phyloP scores from a whole-genome alignment of 2,113 vertebrate genomes.

The Onychorhynchus coronatus region DNA sequence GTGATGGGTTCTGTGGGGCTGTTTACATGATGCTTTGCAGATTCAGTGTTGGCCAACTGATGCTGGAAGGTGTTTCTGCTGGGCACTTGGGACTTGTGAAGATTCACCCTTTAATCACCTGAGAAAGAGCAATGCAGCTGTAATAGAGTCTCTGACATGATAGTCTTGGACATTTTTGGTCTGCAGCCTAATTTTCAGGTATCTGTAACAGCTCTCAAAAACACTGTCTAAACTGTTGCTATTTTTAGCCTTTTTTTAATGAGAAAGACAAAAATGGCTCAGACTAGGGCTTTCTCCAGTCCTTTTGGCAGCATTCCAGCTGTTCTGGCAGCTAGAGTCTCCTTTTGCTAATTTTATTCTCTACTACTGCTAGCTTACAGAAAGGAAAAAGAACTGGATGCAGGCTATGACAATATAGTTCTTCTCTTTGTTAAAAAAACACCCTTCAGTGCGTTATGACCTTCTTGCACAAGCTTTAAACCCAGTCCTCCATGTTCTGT shows the following conservation, averaged over 20 bases:
- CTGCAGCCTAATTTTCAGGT: not conserved
- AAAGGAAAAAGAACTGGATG: not conserved
- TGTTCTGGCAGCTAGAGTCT: not conserved
- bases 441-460: not conserved
- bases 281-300: not conserved
- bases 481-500: not conserved
- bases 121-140: not conserved
- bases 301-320: not conserved
- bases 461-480: not conserved
- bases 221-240: not conserved
- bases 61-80: not conserved
- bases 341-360: not conserved
- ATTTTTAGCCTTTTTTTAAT: constrained; percentile 51
- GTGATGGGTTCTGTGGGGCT: not conserved
- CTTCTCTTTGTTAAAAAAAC: not conserved
- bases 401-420: not conserved
- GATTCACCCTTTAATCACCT: not conserved
- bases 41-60: not conserved
- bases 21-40: not conserved
- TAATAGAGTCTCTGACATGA: not conserved
- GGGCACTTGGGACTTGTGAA: not conserved
- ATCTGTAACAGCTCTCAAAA: not conserved
- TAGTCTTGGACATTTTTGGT: not conserved
- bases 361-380: not conserved
- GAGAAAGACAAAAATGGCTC: not conserved